Base-by-base conservation (phyloP, 2,797 vertebrate genomes). In the Xenops minutus region DNA sequence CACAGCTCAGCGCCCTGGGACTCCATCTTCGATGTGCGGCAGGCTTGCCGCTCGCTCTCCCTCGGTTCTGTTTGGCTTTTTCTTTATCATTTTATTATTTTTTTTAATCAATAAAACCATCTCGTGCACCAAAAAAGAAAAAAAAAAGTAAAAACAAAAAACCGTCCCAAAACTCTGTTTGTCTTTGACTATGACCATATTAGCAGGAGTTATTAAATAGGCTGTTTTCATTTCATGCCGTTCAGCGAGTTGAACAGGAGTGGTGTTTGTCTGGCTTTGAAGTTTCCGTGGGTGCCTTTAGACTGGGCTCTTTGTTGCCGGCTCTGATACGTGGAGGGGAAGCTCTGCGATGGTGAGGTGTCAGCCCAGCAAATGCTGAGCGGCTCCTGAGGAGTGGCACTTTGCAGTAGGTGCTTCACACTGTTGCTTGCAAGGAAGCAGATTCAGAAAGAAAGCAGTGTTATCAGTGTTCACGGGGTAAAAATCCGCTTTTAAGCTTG, bases 1-100 rank as follows among this genome's bases (percentile, higher is more conserved):
- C 96, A 30, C 89, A 75, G 94, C 96, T 55, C 95, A 18, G 30
- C 34, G 73, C 63, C 88, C 85, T 78, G 71, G n/a, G 97, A 96
- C 97, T 98, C 97, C 97, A 98, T 98, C 95, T 98, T 98, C 96
- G 20, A 54, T 87, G 62, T 96, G 91, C 88, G 88, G 46, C 88
- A 68, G 94, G 20, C 61, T 75, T 54, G 10, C n/a, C 44, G 44
- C 20, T 62, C 64, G 19, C 27, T 24, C 62, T 5, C 68, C n/a
- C 15, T 30, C 12, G 54, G 3, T 5, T 1, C 27, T 19, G 51
- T 52, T 52, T 12, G 61, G 3, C 16, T 36, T 11, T 20, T 44
- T 46, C 21, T 46, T 7, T 19, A 4, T 44, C 21, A 44, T 44
- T 44, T 44, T 41, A 41, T 21, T 44, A 22, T 6, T 46, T 27